A percentile compares a stretch with the other conserved stretches of the same genome.
Conservation (phyloP, 2,113 vertebrate genomes). For the Campylorhamphus procurvoides region DNA sequence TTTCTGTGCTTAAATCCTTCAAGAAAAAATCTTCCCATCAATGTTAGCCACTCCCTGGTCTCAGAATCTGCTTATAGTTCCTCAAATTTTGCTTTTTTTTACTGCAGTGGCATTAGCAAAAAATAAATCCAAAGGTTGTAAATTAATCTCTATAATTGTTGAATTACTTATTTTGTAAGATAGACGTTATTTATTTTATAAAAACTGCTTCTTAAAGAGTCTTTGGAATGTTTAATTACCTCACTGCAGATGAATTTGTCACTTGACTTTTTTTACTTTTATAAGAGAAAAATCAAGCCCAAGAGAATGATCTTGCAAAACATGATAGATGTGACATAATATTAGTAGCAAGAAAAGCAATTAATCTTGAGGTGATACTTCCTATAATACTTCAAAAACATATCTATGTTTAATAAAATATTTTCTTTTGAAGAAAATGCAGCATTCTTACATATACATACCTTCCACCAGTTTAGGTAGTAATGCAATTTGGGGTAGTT, state of each 20-base stretch:
- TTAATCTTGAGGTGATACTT: background rate
- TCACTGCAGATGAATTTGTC: background rate
- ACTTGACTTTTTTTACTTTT: background rate
- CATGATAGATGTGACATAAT: background rate
- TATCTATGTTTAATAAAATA: background rate
- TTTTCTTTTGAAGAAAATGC: background rate
- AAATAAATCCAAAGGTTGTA: background rate
- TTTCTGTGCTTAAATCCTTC: background rate
- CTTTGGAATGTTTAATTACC: background rate
- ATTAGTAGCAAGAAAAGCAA: background rate
- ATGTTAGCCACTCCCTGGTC: background rate
- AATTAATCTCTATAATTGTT: background rate
- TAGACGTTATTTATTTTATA: background rate
- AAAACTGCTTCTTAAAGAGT: background rate
- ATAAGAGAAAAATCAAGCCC: background rate
- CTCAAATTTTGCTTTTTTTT: conserved; percentile 20
- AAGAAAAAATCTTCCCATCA: background rate
- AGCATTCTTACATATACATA: background rate
- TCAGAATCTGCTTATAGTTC: background rate
- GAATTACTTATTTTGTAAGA: background rate
- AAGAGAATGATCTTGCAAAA: background rate
- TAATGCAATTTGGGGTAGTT: background rate
- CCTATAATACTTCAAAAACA: background rate
- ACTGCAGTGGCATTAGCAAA: background rate
- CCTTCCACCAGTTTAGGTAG: background rate